Conservation (phyloP, 2,113 vertebrate species). For the Desmodus rotundus region DNA sequence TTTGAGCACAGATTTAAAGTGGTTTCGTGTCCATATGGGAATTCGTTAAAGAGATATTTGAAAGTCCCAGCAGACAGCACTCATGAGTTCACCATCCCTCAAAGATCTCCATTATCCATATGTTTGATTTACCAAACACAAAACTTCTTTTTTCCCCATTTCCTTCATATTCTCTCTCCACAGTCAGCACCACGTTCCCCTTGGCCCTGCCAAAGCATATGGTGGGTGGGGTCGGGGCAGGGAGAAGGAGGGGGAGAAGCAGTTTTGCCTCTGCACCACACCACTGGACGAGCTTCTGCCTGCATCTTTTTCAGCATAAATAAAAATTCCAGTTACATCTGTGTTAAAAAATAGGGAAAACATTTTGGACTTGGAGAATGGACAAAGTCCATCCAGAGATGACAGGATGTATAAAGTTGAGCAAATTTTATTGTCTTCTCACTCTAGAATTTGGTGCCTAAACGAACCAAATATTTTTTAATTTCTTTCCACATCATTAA, state of each 20-base stretch:
- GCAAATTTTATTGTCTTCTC: neutral
- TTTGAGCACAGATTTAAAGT: conserved; percentile 1
- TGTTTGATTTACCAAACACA: neutral
- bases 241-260: neutral
- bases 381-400: neutral
- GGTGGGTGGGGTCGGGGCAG: neutral
- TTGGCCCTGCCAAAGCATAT: neutral
- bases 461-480: neutral
- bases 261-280: neutral
- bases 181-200: neutral
- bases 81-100: neutral
- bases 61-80: neutral
- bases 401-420: neutral
- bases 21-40: neutral
- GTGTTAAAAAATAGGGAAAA: conserved; percentile 30
- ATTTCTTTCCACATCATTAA: neutral
- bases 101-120: neutral
- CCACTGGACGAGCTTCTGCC: neutral
- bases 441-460: neutral
- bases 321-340: neutral
- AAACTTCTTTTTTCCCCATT: neutral
- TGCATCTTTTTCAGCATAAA: neutral
- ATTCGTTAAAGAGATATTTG: neutral
- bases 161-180: neutral
- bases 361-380: neutral